Conservation (phyloP, 2,113 vertebrate genomes). For the Anarhynchus alexandrinus region DNA sequence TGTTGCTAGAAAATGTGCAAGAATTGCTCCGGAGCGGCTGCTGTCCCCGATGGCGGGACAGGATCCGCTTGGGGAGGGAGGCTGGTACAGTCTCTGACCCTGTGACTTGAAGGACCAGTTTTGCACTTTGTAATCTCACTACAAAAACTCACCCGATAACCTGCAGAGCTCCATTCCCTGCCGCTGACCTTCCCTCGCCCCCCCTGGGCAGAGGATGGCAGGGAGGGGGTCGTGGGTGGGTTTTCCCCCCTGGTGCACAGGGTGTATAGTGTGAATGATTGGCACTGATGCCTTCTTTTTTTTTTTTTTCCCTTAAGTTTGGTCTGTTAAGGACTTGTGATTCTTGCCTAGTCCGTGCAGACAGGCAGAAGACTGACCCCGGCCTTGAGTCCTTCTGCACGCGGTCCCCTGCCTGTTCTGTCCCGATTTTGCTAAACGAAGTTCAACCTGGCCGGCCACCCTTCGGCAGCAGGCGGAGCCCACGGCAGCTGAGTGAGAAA, state of each 20-base stretch:
- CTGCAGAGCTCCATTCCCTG: neutral
- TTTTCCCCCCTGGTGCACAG: neutral
- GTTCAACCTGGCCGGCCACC: neutral
- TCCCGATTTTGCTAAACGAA: accelerated
- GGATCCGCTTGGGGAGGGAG: neutral
- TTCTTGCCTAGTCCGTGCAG: neutral
- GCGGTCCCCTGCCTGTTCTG: neutral
- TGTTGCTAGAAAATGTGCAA: neutral
- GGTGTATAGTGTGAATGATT: neutral
- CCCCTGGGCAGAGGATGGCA: neutral
- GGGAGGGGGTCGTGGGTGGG: neutral
- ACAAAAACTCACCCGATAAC: neutral
- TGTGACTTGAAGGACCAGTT: neutral
- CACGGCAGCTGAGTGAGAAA: accelerated
- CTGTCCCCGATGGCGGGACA: neutral
- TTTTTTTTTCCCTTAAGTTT: neutral
- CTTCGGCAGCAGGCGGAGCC: neutral
- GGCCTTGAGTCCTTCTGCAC: neutral
- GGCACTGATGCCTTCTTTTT: neutral
- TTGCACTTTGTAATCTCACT: neutral
- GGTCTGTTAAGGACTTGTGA: neutral
- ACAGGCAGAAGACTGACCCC: neutral
- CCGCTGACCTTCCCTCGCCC: neutral
- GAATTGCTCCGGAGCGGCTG: accelerated
- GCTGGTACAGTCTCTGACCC: neutral